Evolutionary conservation across 2,888 invertebrate species (phyloP).

Genomic region (Serrognathus titanus): DNA sequence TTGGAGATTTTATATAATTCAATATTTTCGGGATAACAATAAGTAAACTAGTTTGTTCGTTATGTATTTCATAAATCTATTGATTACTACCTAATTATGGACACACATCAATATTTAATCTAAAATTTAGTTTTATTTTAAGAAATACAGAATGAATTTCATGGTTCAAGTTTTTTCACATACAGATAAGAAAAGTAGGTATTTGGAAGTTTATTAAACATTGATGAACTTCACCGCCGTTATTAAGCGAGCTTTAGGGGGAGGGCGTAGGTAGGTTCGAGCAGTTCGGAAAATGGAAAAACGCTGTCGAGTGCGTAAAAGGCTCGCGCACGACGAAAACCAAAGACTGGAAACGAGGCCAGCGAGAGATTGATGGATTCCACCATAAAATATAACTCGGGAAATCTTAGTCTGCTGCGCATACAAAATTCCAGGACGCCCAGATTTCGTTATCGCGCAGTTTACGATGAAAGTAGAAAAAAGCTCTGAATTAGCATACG

Average conservation of each 20-base stretch:
- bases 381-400: slow-evolving; percentile 9
- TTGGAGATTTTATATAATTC: too few species aligned
- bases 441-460: too few species aligned
- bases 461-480: too few species aligned
- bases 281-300: slow-evolving; percentile 1
- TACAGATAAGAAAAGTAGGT: not conserved
- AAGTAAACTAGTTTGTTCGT: too few species aligned
- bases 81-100: too few species aligned
- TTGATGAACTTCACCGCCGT: slow-evolving; percentile 3
- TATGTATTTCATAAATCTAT: too few species aligned
- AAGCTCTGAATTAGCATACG: not conserved
- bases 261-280: not conserved
- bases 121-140: too few species aligned
- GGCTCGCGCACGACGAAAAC: not conserved
- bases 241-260: not conserved
- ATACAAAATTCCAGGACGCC: not conserved
- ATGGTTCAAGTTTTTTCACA: too few species aligned
- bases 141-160: too few species aligned
- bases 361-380: slow-evolving; percentile 14
- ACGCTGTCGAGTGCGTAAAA: slow-evolving; percentile 1
- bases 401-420: not conserved
- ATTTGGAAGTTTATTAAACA: slow-evolving; percentile 12
- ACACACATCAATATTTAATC: too few species aligned
- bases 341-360: too few species aligned
- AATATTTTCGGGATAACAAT: too few species aligned